Evolutionary conservation across 2,113 vertebrate species (phyloP), one percentile per base, ranked within the genome.

Genomic region (Notothenia coriiceps): DNA sequence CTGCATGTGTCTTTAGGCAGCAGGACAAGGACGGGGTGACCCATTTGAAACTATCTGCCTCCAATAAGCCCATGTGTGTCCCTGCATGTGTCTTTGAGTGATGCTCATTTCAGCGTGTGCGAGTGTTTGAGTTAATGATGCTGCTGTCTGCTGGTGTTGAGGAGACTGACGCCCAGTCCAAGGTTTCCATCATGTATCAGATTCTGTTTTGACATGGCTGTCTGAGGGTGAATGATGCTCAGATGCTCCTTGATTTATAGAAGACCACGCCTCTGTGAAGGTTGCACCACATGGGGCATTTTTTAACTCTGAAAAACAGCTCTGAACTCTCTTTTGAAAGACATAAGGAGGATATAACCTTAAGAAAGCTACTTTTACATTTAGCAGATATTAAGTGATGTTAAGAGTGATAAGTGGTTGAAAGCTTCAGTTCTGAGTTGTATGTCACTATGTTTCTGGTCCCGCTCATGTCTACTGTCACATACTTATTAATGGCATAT

Each of bases 11-110:
- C 25, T 25, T 59, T 67, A 80, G 84, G 49, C 83, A 55, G 57
- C 61, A 7, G 71, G 81, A 81, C 88, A 90, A 93, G 92, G 91
- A 86, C 92, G 83, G 46, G 4, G 57, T 80, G 89, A 91, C 91
- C 91, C 77, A 18, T 87, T 77, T 74, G 60, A 88, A 85, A 64
- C 63, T 18, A 56, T 70, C 50, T 14, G 54, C 54, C 68, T 55
- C 9, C 3, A 55, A 64, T 49, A 11, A 63, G 66, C 35, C 43
- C 20, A 61, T 0, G 51, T 40, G 55, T 51, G 77, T 70, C 63
- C 40, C 33, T 55, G 44, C 25, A 3, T 35, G 52, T 13, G 70
- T 33, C 0, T 82, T 51, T 74, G 84, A 74, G 20, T 44, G 84
- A 87, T 84, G 77, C 47, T 68, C 8, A 5, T 62, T 80, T 55